Percentiles rank a stretch among this genome's conserved stretches.
Evolutionary conservation across 2,113 vertebrate genomes (phyloP).

Genomic region (Chloropsis cyanopogon): DNA sequence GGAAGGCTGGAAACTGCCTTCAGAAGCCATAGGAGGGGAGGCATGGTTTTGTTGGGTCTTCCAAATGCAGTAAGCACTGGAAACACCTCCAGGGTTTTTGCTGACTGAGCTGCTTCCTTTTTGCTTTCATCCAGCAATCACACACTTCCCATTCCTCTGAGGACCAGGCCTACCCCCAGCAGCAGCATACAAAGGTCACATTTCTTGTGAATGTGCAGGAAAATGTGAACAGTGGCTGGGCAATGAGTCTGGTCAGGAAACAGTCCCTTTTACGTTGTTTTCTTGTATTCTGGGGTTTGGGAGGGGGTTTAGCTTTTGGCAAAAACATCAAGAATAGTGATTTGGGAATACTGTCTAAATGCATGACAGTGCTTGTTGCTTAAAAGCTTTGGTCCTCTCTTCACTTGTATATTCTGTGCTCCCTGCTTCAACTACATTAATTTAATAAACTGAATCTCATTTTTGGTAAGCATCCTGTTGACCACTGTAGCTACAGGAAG

Average conservation of each 20-base stretch:
- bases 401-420: neutral
- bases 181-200: neutral
- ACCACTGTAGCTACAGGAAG: constrained; percentile 19
- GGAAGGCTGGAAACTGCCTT: neutral
- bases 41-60: neutral
- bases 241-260: neutral
- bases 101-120: neutral
- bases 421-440: neutral
- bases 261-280: neutral
- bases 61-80: neutral
- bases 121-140: constrained; percentile 4
- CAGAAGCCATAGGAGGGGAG: neutral
- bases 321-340: neutral
- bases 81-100: constrained; percentile 9
- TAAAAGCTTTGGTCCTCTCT: neutral
- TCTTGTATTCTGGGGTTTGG: neutral
- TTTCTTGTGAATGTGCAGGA: neutral
- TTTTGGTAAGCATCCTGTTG: constrained; percentile 37
- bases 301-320: neutral
- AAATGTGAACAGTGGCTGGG: neutral
- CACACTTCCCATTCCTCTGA: neutral
- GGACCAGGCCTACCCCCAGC: neutral
- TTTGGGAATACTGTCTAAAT: neutral
- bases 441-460: neutral
- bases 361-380: neutral